Evolutionary conservation across 2,797 vertebrate species (phyloP), one percentile per base, ranked within the genome.

Genomic region (Odontamblyopus rebecca): DNA sequence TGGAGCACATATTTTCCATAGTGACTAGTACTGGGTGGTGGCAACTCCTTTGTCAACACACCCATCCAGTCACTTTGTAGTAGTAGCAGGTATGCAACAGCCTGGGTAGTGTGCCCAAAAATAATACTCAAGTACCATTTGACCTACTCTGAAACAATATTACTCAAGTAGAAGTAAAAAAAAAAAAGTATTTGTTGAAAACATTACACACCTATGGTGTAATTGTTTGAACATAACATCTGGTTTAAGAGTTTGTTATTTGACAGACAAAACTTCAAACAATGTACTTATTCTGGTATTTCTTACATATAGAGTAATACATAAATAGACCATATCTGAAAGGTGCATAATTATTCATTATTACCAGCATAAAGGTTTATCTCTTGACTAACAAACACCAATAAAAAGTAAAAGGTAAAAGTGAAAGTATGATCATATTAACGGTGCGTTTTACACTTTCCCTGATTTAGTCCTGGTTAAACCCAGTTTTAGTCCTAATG

Each of bases 1-100:
- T 77, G 68, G 70, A 73, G 76, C 69, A 61, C 84, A 89, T 88
- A 84, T 77, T 88, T 86, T 71, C 74, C 78, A 78, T 32, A 59
- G 69, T 86, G 69, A 79, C 74, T 85, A 38, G 19, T 57, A 35
- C 57, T 81, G 86, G 91, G 89, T 88, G 88, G 87, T 78, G 83
- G 73, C 67, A 0, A n/a, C 18, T 81, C 73, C 76, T 86, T 85
- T 88, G 82, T 91, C 69, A 76, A 70, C 85, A 89, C 91, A 83
- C 89, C 91, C 86, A 53, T 67, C 50, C 50, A 80, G 62, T 70
- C 71, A 73, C 30, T 29, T 70, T 66, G 16, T 83, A 72, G 66
- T 62, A 84, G 80, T 82, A 70, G 83, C 79, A 83, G 83, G 83
- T 86, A 86, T 80, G 81, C 72, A 64, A 82, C 61, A 26, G 54